Evolutionary conservation across 1,140 invertebrate genomes (phyloP).

Genomic region (Brachionus asplanchnoidis): DNA sequence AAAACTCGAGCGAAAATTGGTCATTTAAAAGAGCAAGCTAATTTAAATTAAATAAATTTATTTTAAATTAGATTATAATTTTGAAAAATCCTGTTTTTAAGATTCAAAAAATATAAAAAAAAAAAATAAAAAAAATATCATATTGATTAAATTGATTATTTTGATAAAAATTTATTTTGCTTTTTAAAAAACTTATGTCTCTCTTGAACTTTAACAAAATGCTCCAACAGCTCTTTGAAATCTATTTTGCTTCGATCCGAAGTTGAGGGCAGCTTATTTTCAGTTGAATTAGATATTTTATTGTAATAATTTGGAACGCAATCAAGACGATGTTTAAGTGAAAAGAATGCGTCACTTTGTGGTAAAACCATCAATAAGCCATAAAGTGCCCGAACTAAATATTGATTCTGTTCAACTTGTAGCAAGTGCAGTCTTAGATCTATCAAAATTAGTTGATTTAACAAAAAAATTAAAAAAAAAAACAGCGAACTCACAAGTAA

Average conservation of each 20-base stretch:
- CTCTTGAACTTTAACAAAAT: slow-evolving; percentile 66
- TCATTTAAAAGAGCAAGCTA: no score
- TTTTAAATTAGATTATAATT: no score
- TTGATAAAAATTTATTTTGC: slow-evolving; percentile 17
- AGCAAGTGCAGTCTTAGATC: slow-evolving; percentile 86
- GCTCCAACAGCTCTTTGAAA: slow-evolving; percentile 63
- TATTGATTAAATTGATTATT: not conserved
- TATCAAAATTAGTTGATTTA: slow-evolving; percentile 52
- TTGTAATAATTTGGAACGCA: slow-evolving; percentile 67
- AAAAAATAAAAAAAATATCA: no score
- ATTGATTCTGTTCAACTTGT: slow-evolving; percentile 70
- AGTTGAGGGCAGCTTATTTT: not conserved
- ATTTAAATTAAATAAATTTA: no score
- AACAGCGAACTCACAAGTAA: slow-evolving; percentile 75
- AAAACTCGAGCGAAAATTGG: no score
- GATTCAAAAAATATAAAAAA: no score
- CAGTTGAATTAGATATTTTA: not conserved
- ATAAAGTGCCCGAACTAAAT: slow-evolving; percentile 82
- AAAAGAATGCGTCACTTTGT: slow-evolving; percentile 89
- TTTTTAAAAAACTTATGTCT: slow-evolving; percentile 60
- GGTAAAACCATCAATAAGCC: slow-evolving; percentile 94
- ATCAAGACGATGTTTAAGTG: slow-evolving; percentile 76
- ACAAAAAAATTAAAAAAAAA: slow-evolving; percentile 40
- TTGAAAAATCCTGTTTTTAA: no score
- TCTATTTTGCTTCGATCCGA: slow-evolving; percentile 57